Evolutionary conservation across 2,113 vertebrate species (phyloP), one percentile per base, ranked within the genome.

Genomic region (Mustelus asterias): DNA sequence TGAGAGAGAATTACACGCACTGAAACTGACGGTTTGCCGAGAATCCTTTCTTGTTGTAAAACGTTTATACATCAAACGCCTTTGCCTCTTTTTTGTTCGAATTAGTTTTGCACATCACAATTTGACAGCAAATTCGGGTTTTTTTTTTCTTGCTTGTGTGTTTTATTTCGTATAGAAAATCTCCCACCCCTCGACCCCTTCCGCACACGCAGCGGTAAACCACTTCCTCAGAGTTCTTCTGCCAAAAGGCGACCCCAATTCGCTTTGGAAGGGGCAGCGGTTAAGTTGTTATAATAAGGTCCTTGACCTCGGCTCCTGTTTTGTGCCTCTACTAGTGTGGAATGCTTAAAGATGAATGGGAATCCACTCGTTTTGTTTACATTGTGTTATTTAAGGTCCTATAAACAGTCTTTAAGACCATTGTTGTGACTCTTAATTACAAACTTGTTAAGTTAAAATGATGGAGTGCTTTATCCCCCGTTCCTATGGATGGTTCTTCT

Each of bases 261-360:
- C 93, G 67, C 93, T 72, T 67, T 72, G 63, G 33, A 41, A 72
- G 93, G 41, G 69, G 44, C 65, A 70, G 67, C 41, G 94, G 94
- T 70, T 48, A 94, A 94, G 65, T 70, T n/a, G 93, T 33, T 95
- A 72, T 72, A 48, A 95, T 95, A 72, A 48, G 67, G 69, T 44
- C 94, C 41, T 48, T 72, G 94, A 72, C 67, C 94, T 54, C 69
- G 44, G 37, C 41, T 69, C 24, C 67, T 48, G 94, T 54, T 95
- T 95, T 95, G 94, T 95, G 94, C 67, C 94, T 95, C 93, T 76
- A 44, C 69, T 70, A 72, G 22, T 44, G 41, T 72, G 94, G 67
- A 95, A 72, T 95, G 67, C 70, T 95, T 95, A 70, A 72, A 72
- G 94, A 95, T 95, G 94, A 95, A 95, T 95, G 94, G 69, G 69